Percentiles rank a stretch among this genome's conserved stretches.
phyloP scores from a whole-genome alignment of 92 coral and sea anemone genomes.

The Ricordea florida region DNA sequence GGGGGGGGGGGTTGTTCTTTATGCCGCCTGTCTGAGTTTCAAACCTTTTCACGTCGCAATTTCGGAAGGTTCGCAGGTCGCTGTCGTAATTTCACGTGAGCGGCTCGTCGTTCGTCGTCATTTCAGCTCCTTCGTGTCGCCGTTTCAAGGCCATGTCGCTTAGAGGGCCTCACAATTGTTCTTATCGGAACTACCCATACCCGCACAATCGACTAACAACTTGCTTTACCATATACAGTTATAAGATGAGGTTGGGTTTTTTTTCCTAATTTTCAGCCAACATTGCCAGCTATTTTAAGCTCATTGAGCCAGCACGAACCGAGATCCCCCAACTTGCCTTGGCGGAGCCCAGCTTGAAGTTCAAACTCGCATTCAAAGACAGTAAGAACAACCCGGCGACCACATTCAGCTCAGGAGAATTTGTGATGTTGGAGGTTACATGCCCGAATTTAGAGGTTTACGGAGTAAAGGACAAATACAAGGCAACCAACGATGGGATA shows the following conservation, averaged over 20 bases:
- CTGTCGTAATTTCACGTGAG: too few species aligned
- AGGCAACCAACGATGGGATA: slow-evolving; percentile 68
- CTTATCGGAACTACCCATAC: too few species aligned
- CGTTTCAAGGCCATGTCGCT: too few species aligned
- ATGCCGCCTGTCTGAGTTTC: too few species aligned
- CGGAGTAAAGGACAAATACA: slow-evolving; percentile 65
- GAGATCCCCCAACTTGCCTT: slow-evolving; percentile 71
- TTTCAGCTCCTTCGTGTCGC: too few species aligned
- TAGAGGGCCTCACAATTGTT: too few species aligned
- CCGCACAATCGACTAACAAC: too few species aligned
- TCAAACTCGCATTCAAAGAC: slow-evolving; percentile 74
- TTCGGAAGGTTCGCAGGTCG: too few species aligned
- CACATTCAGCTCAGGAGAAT: slow-evolving; percentile 64
- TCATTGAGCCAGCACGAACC: slow-evolving; percentile 66
- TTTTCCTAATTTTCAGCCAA: slow-evolving; percentile 42
- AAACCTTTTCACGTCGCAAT: too few species aligned
- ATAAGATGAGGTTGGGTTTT: neutral
- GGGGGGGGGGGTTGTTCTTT: too few species aligned
- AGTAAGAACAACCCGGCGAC: slow-evolving; percentile 66
- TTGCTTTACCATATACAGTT: too few species aligned
- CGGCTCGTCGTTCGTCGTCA: too few species aligned
- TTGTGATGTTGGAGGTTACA: slow-evolving; percentile 60
- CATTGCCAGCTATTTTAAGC: slow-evolving; percentile 52
- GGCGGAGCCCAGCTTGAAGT: slow-evolving; percentile 67
- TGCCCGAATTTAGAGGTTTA: slow-evolving; percentile 57